Evolutionary conservation across 2,113 vertebrate genomes (phyloP), one percentile per base, ranked within the genome.

Genomic region (Malurus alboscapulatus): DNA sequence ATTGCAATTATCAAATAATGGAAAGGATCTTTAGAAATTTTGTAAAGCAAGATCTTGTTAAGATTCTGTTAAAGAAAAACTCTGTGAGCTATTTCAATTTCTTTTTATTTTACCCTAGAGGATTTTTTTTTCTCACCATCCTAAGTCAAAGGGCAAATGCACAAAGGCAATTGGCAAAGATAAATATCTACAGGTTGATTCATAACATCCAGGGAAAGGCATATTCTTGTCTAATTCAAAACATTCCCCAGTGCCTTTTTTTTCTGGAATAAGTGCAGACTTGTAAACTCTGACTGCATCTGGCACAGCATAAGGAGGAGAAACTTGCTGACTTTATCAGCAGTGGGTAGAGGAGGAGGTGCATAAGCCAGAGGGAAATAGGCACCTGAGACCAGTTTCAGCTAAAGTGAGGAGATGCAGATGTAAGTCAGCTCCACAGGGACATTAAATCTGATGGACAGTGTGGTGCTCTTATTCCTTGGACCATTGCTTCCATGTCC

Each of bases 1-100:
- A 93, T 66, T 66, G 88, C 50, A 93, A 78, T 78, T 92, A 90
- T 58, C 34, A 90, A 96, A 90, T 90, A 84, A 96, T 65, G 69
- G 67, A 48, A 94, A 78, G 86, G 89, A 18, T 80, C 47, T 66
- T 93, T 69, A 85, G 18, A 97, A 61, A 29, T 55, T 63, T 92
- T 87, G 78, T 75, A 91, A 94, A 92, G 71, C 45, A 86, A 92
- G 78, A 88, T 82, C 76, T 66, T 82, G 21, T 87, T 81, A 87
- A 92, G 57, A 84, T 92, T 81, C 65, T 77, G 12, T 85, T 90
- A 54, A 58, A 85, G 40, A 73, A 57, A 87, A 65, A 65, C 30
- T 65, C 72, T 84, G n/a, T 47, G 48, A 77, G 78, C 2, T 54
- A 30, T 61, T 92, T 65, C 32, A 73, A 72, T 83, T 92, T 73